These are phyloP conservation scores for Naja naja DNA, from an alignment of 2,113 vertebrate species.

Conservation along the genomic window DNA sequence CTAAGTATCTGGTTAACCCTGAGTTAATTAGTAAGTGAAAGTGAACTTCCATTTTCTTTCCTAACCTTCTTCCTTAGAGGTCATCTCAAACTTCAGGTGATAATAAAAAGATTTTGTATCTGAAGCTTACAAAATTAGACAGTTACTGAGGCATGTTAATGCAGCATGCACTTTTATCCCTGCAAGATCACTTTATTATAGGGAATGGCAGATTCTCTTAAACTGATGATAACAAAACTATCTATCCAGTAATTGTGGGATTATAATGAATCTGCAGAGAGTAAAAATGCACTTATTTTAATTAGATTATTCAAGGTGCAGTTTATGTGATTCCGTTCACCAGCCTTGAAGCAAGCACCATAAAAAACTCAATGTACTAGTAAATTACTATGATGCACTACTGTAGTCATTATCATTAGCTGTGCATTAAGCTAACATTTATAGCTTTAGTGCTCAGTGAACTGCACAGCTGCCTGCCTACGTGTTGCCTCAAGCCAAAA, in stretches of 20 bases:
- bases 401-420: not conserved
- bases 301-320: not conserved
- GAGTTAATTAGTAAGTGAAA: not conserved
- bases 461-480: not conserved
- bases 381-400: constrained; percentile 1
- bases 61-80: not conserved
- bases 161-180: not conserved
- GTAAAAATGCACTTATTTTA: not conserved
- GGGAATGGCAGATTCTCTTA: not conserved
- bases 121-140: not conserved
- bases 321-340: not conserved
- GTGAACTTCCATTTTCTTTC: not conserved
- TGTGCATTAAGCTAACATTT: not conserved
- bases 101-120: not conserved
- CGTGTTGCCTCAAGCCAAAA: not conserved
- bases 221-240: not conserved
- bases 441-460: constrained; percentile 5
- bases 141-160: not conserved
- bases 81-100: not conserved
- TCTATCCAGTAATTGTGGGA: not conserved
- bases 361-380: not conserved
- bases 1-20: too few species aligned
- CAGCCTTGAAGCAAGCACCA: not conserved
- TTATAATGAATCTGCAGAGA: not conserved
- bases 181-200: not conserved